Conservation (phyloP, 2,797 vertebrate genomes). For the Schizopygopsis pylzovi region DNA sequence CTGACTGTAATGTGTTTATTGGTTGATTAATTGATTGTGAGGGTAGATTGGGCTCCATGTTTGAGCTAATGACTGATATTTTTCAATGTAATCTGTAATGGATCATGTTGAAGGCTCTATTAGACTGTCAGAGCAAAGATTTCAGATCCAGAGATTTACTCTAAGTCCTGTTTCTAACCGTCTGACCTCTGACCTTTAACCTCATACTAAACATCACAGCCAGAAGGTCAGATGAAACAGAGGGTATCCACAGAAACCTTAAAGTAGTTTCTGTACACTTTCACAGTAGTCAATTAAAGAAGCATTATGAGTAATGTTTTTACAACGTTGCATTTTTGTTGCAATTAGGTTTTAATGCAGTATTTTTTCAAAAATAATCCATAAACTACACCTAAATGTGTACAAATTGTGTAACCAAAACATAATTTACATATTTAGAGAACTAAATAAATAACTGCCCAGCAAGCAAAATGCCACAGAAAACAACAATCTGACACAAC, state of each 20-base stretch:
- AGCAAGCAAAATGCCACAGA: too few species aligned
- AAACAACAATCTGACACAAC: background rate
- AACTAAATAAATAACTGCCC: background rate
- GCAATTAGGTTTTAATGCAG: background rate
- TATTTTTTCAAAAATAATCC: background rate
- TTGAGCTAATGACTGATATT: background rate
- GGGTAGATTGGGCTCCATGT: background rate
- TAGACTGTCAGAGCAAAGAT: constrained; percentile 5
- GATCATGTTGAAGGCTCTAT: background rate
- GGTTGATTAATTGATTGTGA: background rate
- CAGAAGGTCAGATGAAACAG: background rate
- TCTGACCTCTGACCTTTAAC: background rate
- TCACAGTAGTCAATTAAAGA: background rate
- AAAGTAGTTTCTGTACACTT: background rate
- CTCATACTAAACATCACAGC: background rate
- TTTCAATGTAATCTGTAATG: background rate
- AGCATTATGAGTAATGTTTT: background rate
- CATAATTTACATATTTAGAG: background rate
- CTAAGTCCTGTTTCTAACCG: background rate
- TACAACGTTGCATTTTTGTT: background rate
- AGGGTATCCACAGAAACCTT: background rate
- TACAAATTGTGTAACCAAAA: background rate
- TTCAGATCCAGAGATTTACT: background rate
- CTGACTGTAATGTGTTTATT: constrained; percentile 1
- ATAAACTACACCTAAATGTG: background rate